Evolutionary conservation across 2,888 invertebrate genomes (phyloP), one percentile per base, ranked within the genome.

Genomic region (Cryptus armator): DNA sequence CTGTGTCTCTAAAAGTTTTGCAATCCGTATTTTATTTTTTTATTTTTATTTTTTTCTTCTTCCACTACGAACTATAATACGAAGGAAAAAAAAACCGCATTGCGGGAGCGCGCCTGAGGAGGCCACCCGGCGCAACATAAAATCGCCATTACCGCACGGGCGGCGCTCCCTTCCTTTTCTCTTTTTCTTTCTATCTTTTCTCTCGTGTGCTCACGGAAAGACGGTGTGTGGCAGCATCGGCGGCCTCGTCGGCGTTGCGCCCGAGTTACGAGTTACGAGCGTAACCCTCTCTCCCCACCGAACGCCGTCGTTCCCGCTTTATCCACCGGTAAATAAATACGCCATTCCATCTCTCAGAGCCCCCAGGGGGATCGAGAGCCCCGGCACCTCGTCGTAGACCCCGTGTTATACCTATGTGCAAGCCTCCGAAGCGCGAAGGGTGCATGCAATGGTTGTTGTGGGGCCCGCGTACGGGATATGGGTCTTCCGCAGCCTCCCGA

Each of bases 91-190:
- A 81, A 80, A 78, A 72, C 62, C 74, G 86, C 87, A 84, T 82
- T 85, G 85, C 84, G 81, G 84, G 75, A 75, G 70, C 44, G 37
- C 72, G 56, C 62, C 62, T 12, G 82, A 75, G 77, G 62, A 83
- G 77, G 75, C 83, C 87, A 86, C 78, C 86, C 86, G 83, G 87
- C 87, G 88, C 83, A 88, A 91, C 91, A 91, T 91, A 90, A 91
- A 91, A 91, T 91, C 86, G 88, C 90, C 90, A 91, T 91, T 91
- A 91, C 88, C 84, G 83, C 78, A 72, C 44, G 66, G 82, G 72
- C 68, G 81, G 66, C 29, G 14, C 29, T 51, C 67, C 48, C 56
- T 81, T 48, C 29, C 59, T 70, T 64, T n/a, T 66, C 43, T 67
- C 66, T 43, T 32, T 66, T 32, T 62, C 70, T 78, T 46, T 76